Evolutionary conservation across 2,797 vertebrate species (phyloP), one percentile per base, ranked within the genome.

Genomic region (Argentina silus): DNA sequence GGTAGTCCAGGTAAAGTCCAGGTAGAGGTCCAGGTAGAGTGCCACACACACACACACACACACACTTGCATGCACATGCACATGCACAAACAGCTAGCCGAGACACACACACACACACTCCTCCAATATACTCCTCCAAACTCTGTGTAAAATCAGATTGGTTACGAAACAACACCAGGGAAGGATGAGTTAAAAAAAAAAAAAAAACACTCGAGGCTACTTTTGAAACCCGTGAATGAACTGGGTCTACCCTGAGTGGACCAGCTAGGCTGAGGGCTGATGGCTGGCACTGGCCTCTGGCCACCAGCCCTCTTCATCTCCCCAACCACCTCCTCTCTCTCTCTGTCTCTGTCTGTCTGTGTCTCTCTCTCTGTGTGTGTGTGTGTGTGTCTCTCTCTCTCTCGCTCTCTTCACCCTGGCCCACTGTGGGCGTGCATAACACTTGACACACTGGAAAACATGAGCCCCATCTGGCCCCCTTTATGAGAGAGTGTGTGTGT

Each of bases 371-470:
- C 12, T 17, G 7, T 36, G 3, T 7, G 1, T 64, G 42, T 44
- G 7, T n/a, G 8, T 15, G 2, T 10, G 0, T 55, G 1, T 17
- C n/a, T 55, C 12, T 55, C 57, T 47, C 17, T 42, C 36, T 50
- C 14, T 7, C 60, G 19, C 11, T 19, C 51, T 44, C 45, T 21
- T 0, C 27, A 21, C 15, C 64, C 74, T 50, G 21, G 19, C 76
- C 59, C 72, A 78, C 23, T 73, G 77, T 67, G 23, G 73, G 72
- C 48, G 76, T 81, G 62, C 48, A 67, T 76, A 81, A 87, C 70
- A 76, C 62, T 0, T 71, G 69, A 81, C 67, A 74, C 0, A 7
- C 64, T 74, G 72, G 81, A 81, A 80, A 79, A 83, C 64, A 75
- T 75, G 74, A 83, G 45, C 68, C 42, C 66, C 27, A 48, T 14